Percentiles rank a stretch among this genome's conserved stretches.
phyloP scores from a whole-genome alignment of 2,888 invertebrate genomes.

The Chrysolina oricalcia region DNA sequence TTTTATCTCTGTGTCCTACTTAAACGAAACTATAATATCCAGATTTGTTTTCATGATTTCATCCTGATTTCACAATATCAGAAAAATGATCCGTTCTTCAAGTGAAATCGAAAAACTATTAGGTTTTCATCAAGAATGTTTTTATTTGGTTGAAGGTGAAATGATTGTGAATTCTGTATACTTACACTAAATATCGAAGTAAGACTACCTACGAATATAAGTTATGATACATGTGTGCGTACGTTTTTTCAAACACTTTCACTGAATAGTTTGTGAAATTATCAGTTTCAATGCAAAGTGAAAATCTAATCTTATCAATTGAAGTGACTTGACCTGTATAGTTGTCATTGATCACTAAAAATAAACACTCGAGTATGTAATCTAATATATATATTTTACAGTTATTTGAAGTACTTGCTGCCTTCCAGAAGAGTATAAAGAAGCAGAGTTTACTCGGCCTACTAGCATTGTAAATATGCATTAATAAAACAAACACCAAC shows the following conservation, averaged over 20 bases:
- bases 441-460: not conserved
- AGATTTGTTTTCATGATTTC: too few species aligned
- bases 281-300: not conserved
- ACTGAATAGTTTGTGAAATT: too few species aligned
- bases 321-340: conserved; percentile 1
- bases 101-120: too few species aligned
- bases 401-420: not conserved
- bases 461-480: conserved; percentile 7
- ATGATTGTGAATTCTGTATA: not conserved
- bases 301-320: not conserved
- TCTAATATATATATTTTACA: not conserved
- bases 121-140: too few species aligned
- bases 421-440: not conserved
- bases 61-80: too few species aligned
- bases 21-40: too few species aligned
- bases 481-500: conserved; percentile 21
- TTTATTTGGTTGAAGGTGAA: not conserved
- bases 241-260: too few species aligned
- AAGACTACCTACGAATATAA: too few species aligned
- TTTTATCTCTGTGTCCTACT: too few species aligned
- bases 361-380: not conserved
- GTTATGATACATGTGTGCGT: too few species aligned
- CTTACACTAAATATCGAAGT: too few species aligned
- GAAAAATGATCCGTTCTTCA: too few species aligned
- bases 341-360: not conserved